These are phyloP conservation scores for Esperia sulphurella DNA, from an alignment of 2,888 invertebrate species.

Conservation along the genomic window DNA sequence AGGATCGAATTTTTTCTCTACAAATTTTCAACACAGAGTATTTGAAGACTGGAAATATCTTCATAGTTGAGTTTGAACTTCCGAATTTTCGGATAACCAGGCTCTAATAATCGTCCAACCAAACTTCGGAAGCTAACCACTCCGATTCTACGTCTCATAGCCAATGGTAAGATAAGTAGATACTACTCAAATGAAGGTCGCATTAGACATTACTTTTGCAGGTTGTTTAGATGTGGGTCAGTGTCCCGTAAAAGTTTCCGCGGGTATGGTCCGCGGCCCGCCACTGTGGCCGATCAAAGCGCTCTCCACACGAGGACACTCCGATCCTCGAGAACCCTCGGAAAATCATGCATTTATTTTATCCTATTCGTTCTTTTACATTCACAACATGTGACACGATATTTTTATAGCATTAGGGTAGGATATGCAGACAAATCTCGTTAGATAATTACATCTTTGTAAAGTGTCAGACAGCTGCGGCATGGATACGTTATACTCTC, in stretches of 20 bases:
- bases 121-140: no score
- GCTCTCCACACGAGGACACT: constrained; percentile 45
- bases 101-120: no score
- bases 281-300: constrained; percentile 67
- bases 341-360: constrained; percentile 50
- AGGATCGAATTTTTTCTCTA: no score
- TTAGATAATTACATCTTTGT: no score
- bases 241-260: constrained; percentile 74
- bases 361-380: constrained; percentile 15
- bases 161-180: background rate
- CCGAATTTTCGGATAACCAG: no score
- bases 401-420: background rate
- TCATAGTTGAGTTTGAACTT: no score
- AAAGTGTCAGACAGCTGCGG: no score
- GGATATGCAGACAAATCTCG: no score
- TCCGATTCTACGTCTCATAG: no score
- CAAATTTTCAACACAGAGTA: no score
- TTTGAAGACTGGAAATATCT: no score
- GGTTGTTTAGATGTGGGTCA: constrained; percentile 63
- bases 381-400: background rate
- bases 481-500: no score
- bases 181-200: constrained; percentile 42
- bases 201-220: constrained; percentile 48
- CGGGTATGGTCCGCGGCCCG: constrained; percentile 54
- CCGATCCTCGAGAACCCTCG: constrained; percentile 37